Evolutionary conservation across 2,888 invertebrate genomes (phyloP), one percentile per base, ranked within the genome.

Genomic region (Harpalus rubripes): DNA sequence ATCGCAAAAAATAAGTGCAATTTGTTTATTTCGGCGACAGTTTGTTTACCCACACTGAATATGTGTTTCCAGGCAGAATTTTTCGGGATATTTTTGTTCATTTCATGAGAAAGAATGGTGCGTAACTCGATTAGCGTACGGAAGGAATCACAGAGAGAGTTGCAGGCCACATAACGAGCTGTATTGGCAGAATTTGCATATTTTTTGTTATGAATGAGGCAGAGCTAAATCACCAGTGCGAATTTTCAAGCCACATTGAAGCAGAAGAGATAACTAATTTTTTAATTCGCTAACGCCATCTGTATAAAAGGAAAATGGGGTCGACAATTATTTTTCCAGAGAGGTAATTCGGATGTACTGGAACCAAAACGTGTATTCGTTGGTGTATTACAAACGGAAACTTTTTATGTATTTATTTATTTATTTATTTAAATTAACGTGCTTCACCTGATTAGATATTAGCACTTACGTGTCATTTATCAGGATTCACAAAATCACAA

Each of bases 191-290:
- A 78, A 78, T 78, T 78, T 78, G 78, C 78, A 78, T 78, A 78
- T 78, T 78, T 78, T 78, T 78, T 78, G 78, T 78, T 78, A 78
- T 78, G 78, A 78, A 78, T 78, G 78, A 78, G 56, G 56, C 32
- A 63, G 32, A 56, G 56, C 22, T 78, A 78, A 78, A 78, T 78
- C 78, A 78, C 58, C 56, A 56, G 26, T 26, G 58, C 78, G 78
- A 78, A 78, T 78, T 78, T 76, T 78, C 78, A n/a, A 78, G 78
- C 78, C 32, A 78, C 78, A 32, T 12, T 78, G 58, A 78, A 78
- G 56, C 78, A 78, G 78, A 78, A 78, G 78, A 78, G 78, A 78
- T 78, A 78, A 78, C 78, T 78, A 78, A 78, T 78, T 78, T 78
- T 78, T 78, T 78, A 78, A 78, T 78, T 78, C 58, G 56, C 58